Percentiles rank a stretch among this genome's conserved stretches.
Conservation (phyloP, 2,797 vertebrate genomes). For the Lacerta viridis region DNA sequence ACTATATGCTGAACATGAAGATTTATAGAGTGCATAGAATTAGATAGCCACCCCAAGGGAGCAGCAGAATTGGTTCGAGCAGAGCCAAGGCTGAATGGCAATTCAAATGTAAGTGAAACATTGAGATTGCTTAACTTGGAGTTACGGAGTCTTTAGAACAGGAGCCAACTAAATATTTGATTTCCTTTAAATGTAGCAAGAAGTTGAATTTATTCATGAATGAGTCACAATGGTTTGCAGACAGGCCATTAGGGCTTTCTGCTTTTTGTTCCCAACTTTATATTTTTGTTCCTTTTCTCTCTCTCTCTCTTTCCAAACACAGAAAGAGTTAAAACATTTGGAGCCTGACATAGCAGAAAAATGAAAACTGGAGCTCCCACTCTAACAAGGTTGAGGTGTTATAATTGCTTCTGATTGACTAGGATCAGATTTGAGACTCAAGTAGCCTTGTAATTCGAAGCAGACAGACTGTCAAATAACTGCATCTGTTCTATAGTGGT, state of each 20-base stretch:
- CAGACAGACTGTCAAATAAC: constrained; percentile 18
- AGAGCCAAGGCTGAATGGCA: constrained; percentile 39
- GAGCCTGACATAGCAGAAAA: constrained; percentile 8
- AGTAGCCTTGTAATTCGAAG: constrained; percentile 18
- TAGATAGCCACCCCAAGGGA: not conserved
- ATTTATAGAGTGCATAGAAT: constrained; percentile 15
- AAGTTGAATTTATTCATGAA: constrained; percentile 6
- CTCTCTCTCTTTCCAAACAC: not conserved
- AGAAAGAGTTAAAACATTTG: constrained; percentile 27
- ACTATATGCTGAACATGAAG: constrained; percentile 30
- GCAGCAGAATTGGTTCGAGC: constrained; percentile 10
- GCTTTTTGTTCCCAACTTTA: not conserved
- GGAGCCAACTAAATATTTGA: constrained; percentile 16
- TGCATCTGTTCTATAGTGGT: not conserved
- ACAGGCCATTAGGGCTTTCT: constrained; percentile 4
- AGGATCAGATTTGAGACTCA: constrained; percentile 43
- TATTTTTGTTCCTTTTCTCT: constrained; percentile 11
- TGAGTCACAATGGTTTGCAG: not conserved
- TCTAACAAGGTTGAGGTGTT: not conserved
- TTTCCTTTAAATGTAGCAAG: constrained; percentile 14
- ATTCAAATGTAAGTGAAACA: constrained; percentile 7
- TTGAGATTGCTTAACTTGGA: constrained; percentile 13
- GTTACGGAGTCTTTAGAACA: constrained; percentile 15
- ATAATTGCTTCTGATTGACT: constrained; percentile 32
- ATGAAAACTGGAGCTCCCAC: not conserved